phyloP scores from a whole-genome alignment of 2,113 vertebrate genomes.

The Heterocephalus glaber region DNA sequence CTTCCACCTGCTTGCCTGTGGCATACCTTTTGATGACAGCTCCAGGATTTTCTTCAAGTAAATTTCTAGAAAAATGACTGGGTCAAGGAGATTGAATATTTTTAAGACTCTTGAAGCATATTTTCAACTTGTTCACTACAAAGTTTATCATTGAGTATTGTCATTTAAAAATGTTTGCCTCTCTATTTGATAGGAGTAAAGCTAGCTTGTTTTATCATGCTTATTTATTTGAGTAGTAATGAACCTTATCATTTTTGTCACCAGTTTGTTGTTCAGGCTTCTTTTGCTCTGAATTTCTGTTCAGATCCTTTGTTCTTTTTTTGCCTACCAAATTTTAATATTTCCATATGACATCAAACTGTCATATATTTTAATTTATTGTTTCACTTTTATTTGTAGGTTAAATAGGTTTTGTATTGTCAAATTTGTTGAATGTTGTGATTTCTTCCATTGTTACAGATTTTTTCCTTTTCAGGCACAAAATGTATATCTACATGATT shows the following conservation, averaged over 20 bases:
- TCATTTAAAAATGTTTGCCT: not conserved
- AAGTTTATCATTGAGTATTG: not conserved
- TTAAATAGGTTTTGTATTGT: not conserved
- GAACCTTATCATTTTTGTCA: not conserved
- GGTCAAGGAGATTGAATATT: not conserved
- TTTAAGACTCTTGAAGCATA: not conserved
- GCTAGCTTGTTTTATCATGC: not conserved
- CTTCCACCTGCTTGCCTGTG: not conserved
- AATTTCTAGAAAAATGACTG: conserved; percentile 1
- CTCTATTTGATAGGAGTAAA: not conserved
- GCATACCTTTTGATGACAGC: not conserved
- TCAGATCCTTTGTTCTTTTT: not conserved
- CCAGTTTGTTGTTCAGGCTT: conserved; percentile 5
- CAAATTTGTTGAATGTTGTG: not conserved
- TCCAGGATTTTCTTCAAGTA: not conserved
- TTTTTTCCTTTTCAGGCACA: conserved; percentile 28
- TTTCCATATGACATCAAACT: not conserved
- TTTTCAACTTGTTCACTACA: not conserved
- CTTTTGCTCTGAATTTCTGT: not conserved
- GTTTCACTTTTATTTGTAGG: not conserved
- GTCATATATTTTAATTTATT: conserved; percentile 21
- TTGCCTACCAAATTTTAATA: conserved; percentile 10
- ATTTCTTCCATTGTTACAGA: not conserved
- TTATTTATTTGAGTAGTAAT: not conserved
- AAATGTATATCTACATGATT: not conserved